Conservation (phyloP, 2,113 vertebrate genomes). For the Nibea albiflora region DNA sequence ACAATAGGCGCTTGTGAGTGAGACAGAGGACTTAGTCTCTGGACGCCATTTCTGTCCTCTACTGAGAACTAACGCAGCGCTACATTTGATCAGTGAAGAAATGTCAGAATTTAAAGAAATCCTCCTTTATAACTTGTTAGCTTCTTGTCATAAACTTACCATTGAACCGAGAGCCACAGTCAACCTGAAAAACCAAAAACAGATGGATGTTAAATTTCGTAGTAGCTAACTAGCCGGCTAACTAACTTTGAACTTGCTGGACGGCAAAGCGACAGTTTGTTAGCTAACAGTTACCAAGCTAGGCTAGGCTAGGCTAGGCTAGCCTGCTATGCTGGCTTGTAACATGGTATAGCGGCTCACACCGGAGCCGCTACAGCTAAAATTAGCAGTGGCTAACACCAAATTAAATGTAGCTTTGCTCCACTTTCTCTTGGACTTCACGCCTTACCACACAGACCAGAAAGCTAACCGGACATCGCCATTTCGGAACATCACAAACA, state of each 20-base stretch:
- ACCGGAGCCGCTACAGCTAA: conserved; percentile 47
- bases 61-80: conserved; percentile 68
- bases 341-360: conserved; percentile 52
- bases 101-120: conserved; percentile 14
- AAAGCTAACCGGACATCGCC: not conserved
- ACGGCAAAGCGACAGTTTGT: conserved; percentile 59
- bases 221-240: conserved; percentile 74
- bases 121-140: accelerated
- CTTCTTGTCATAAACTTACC: conserved; percentile 86
- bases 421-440: not conserved
- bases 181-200: conserved; percentile 86
- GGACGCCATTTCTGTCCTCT: conserved; percentile 98
- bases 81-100: conserved; percentile 44
- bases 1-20: conserved; percentile 98
- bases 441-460: too few relatives aligned
- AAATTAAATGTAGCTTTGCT: not conserved
- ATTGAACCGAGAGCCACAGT: conserved; percentile 91
- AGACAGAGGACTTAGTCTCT: conserved; percentile 99
- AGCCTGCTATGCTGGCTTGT: conserved; percentile 46
- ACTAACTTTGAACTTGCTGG: conserved; percentile 84
- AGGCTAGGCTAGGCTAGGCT: conserved; percentile 50
- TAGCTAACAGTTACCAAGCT: conserved; percentile 29
- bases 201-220: conserved; percentile 60
- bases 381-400: conserved; percentile 33
- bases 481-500: not conserved